Percentiles rank a stretch among this genome's conserved stretches.
Evolutionary conservation across 2,113 vertebrate genomes (phyloP).

Genomic region (Origma solitaria): DNA sequence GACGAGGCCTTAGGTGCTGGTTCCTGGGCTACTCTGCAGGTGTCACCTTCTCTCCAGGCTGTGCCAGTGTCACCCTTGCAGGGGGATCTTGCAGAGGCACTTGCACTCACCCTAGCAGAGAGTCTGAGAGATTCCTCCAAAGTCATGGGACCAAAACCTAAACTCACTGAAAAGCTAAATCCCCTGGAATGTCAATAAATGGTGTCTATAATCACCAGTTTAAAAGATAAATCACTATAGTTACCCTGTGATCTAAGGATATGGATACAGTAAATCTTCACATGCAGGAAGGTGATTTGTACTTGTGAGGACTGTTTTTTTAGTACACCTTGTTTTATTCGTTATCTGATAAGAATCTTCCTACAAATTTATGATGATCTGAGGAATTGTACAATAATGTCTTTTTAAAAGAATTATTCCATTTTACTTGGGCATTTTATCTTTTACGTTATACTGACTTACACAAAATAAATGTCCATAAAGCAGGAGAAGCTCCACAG

Average conservation of each 20-base stretch:
- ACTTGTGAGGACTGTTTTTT: not conserved
- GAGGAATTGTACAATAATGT: not conserved
- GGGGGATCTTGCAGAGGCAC: not conserved
- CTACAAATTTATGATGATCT: not conserved
- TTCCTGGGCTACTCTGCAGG: not conserved
- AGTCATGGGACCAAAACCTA: not conserved
- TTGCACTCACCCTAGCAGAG: not conserved
- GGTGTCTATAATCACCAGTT: not conserved
- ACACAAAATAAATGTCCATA: not conserved
- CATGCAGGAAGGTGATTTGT: not conserved
- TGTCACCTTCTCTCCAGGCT: not conserved
- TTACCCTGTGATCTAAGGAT: not conserved
- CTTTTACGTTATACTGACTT: not conserved
- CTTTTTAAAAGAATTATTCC: not conserved
- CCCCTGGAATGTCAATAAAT: not conserved
- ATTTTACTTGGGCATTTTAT: not conserved
- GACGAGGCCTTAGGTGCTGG: not conserved
- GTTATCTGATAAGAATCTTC: not conserved
- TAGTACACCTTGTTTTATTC: not conserved
- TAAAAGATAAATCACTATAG: fast-evolving
- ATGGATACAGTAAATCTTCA: not conserved
- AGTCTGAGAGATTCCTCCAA: not conserved
- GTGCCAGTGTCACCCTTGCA: not conserved
- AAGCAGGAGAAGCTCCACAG: not conserved
- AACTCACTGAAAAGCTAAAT: not conserved